Evolutionary conservation across 1,140 invertebrate genomes (phyloP), one percentile per base, ranked within the genome.

Genomic region (Amphibalanus amphitrite): DNA sequence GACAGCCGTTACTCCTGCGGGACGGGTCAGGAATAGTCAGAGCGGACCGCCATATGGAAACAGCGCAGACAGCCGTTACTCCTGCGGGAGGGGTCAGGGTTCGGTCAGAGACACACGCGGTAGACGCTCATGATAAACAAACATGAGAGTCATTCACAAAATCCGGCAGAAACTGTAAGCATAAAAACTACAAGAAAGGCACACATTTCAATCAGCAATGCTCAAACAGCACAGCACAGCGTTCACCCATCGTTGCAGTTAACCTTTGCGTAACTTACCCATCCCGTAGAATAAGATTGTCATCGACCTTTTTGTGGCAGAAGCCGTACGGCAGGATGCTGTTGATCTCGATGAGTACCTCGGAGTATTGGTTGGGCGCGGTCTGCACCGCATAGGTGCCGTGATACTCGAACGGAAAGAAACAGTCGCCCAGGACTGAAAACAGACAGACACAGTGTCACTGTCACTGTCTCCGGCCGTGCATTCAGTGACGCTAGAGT

Each of bases 291-390:
- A 89, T 82, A 72, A 88, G 85, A 75, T 86, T 87, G 76, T 86
- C 84, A 59, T 83, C 85, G 65, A 85, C 79, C 69, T 84, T 81
- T 73, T 80, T 80, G 75, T 87, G 84, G 74, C 87, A 89, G 72
- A 82, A 82, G 4, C 87, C 87, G 86, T 86, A 89, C 40, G 86
- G 84, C 15, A 86, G 85, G 75, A 88, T 87, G 20, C 86, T 81
- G 74, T 86, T 86, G 70, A 81, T 15, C 15, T 38, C 33, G 15
- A 38, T 38, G 4, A 38, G 33, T 15, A 38, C 33, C 33, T 38
- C 33, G 33, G 33, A 38, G 33, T 38, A 38, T 15, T 38, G 33
- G 33, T 38, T 38, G 4, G 33, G 33, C 15, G 33, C 33, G 15
- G 4, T 38, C 33, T 38, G 33, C 15, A 38, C 33, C 15, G 33